Percentiles rank a stretch among this genome's conserved stretches.
phyloP scores from a whole-genome alignment of 2,113 vertebrate species.

The Anguilla japonica region DNA sequence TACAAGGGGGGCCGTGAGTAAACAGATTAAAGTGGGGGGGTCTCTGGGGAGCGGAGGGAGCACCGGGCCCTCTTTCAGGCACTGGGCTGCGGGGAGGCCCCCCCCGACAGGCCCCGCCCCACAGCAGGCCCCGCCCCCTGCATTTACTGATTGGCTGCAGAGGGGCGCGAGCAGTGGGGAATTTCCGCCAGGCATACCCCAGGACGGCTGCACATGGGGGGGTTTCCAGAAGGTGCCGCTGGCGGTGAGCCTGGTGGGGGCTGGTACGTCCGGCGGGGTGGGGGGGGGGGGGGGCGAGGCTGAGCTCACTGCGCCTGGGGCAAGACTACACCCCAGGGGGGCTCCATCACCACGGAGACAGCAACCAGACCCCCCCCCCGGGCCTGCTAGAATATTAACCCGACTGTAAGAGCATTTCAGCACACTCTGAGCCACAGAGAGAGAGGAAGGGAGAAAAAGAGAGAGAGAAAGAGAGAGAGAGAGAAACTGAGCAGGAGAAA shows the following conservation, averaged over 20 bases:
- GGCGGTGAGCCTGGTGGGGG: background rate
- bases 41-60: no score
- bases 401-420: background rate
- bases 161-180: background rate
- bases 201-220: background rate
- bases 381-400: background rate
- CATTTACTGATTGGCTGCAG: conserved; percentile 8
- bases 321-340: background rate
- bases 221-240: background rate
- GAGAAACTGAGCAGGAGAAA: conserved; percentile 20
- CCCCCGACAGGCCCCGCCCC: no score
- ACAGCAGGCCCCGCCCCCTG: background rate
- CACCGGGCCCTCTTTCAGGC: no score
- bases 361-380: background rate
- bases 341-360: background rate
- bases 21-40: background rate
- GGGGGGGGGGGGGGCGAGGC: background rate
- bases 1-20: background rate
- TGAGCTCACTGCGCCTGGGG: background rate
- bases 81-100: no score
- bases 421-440: background rate
- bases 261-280: background rate
- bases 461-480: conserved; percentile 38
- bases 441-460: conserved; percentile 17
- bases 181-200: no score